Evolutionary conservation across 2,888 invertebrate species (phyloP), one percentile per base, ranked within the genome.

Genomic region (Hirtodrosophila histrioides): DNA sequence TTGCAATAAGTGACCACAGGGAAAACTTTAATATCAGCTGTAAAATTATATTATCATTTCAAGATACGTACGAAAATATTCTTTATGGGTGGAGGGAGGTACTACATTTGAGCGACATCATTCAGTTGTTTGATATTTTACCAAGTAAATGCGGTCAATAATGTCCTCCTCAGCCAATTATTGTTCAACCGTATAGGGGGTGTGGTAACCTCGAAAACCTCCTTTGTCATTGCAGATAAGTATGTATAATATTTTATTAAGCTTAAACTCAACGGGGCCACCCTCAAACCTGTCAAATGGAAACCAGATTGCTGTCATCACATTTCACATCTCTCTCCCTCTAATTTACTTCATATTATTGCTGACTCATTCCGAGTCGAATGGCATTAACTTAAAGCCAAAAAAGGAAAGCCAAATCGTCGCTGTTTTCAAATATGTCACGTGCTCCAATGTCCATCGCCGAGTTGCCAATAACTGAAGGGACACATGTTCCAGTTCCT

Each of bases 341-440:
- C 12, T 9, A 9, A 29, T 10, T 44, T 3, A 9, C 8, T 7
- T 6, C 9, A 7, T 17, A 17, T 17, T 6, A 44, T 65, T 17
- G 51, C 61, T 53, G 55, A 55, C 10, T 56, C 39, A 49, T 44
- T 17, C 12, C 9, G 24, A 23, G 9, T 35, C 4, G 37, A 33
- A 11, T 11, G 35, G n/a, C 23, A 43, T 69, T 63, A 53, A 39
- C 48, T 71, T 71, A 70, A 71, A 58, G 69, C 39, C 46, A 56
- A 51, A 56, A 51, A 39, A 43, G 33, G 39, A 49, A 50, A 40
- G 27, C 48, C 44, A 45, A 57, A 49, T 31, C 29, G 36, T 55
- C 31, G 50, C 54, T 60, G 53, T 69, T 66, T 48, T 61, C 50
- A 88, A 86, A 86, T 86, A 70, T 88, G 87, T 88, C 88, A 82